Conservation (phyloP, 1,140 invertebrate species). For the Eulimnadia texana region DNA sequence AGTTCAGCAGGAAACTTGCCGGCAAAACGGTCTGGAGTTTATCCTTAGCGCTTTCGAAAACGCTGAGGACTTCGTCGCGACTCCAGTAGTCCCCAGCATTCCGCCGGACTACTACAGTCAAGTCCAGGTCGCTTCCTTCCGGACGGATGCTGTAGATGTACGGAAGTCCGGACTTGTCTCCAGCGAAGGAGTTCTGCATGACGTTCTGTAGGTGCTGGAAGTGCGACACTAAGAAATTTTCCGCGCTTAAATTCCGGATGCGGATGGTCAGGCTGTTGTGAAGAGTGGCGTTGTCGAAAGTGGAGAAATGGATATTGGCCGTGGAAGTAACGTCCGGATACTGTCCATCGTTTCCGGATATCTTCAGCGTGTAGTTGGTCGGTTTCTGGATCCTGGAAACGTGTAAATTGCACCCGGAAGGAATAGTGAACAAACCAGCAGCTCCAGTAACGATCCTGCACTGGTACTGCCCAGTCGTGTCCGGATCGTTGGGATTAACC, state of each 20-base stretch:
- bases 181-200: constrained; percentile 39
- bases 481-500: constrained; percentile 78
- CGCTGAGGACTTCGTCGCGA: constrained; percentile 43
- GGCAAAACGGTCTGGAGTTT: constrained; percentile 43
- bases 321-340: constrained; percentile 70
- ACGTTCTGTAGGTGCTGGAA: constrained; percentile 56
- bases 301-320: constrained; percentile 62
- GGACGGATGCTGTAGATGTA: constrained; percentile 56
- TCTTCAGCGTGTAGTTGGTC: constrained; percentile 43
- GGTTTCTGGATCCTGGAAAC: constrained; percentile 24
- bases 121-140: constrained; percentile 41
- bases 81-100: constrained; percentile 37
- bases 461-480: constrained; percentile 69
- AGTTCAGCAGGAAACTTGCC: constrained; percentile 31
- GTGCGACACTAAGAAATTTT: constrained; percentile 53
- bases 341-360: constrained; percentile 76
- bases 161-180: constrained; percentile 28
- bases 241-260: constrained; percentile 51
- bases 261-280: constrained; percentile 64
- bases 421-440: constrained; percentile 46
- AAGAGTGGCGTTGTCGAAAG: constrained; percentile 63
- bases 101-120: constrained; percentile 47
- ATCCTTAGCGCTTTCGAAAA: constrained; percentile 43
- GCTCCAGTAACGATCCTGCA: constrained; percentile 54
- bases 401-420: constrained; percentile 60